Conservation (phyloP, 2,888 invertebrate species). For the Drosophila lacicola region DNA sequence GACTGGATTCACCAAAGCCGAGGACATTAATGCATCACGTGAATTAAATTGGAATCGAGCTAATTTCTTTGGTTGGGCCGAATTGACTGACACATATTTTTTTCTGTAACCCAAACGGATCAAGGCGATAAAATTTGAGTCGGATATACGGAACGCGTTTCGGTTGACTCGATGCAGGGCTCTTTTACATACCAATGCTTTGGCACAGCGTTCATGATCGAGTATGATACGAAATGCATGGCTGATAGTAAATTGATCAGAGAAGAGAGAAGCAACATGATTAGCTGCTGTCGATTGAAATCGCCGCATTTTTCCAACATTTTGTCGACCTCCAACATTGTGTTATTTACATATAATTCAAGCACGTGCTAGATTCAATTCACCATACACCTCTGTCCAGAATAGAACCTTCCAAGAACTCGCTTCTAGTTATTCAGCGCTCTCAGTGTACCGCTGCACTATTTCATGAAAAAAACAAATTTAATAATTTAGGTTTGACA, state of each 20-base stretch:
- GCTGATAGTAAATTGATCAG: constrained; percentile 86
- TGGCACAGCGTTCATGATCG: constrained; percentile 87
- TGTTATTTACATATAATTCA: constrained; percentile 6
- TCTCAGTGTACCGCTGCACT: constrained; percentile 1
- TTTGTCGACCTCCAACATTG: constrained; percentile 85
- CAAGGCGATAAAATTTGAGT: no score
- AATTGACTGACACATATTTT: no score
- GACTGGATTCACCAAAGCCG: no score
- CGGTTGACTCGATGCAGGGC: no score
- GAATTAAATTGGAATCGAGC: no score
- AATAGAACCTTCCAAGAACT: not conserved
- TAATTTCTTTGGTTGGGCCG: no score
- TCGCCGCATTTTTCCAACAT: constrained; percentile 86
- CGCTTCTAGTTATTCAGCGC: not conserved
- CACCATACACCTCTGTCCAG: not conserved
- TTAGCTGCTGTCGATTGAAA: constrained; percentile 86
- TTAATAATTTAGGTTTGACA: constrained; percentile 29
- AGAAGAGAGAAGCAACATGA: constrained; percentile 86
- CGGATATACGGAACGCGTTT: no score
- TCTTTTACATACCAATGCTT: constrained; percentile 83
- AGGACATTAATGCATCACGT: no score
- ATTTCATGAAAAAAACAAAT: constrained; percentile 19
- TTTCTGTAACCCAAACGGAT: not conserved
- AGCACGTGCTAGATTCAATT: constrained; percentile 19
- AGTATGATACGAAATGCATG: constrained; percentile 87